Evolutionary conservation across 1,140 invertebrate genomes (phyloP).

Genomic region (Caerostris darwini): DNA sequence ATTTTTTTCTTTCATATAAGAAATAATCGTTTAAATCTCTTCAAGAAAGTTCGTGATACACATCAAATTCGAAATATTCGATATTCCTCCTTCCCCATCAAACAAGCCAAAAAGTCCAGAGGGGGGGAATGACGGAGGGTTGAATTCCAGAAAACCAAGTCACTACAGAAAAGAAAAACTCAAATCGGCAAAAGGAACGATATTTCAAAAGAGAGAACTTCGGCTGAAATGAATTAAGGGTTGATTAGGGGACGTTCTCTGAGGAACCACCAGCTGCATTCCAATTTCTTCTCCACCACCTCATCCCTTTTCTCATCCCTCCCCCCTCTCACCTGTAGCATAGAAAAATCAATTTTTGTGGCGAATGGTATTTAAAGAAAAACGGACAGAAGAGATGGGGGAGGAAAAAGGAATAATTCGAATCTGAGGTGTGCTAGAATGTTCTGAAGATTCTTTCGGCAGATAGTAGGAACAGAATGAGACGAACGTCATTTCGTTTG

Average conservation of each 20-base stretch:
- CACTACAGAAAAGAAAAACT: neutral
- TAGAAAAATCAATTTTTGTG: neutral
- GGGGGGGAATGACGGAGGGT: neutral
- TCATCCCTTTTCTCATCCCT: neutral
- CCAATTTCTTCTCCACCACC: neutral
- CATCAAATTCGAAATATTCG: neutral
- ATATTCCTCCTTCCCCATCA: neutral
- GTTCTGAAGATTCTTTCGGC: neutral
- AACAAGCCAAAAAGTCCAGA: neutral
- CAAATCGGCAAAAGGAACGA: neutral
- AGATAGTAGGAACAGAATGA: neutral
- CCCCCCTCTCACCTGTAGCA: neutral
- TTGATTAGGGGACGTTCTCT: neutral
- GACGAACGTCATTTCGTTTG: neutral
- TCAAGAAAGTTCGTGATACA: neutral
- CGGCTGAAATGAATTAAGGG: neutral
- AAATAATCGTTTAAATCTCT: neutral
- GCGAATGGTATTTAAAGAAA: neutral
- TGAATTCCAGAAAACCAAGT: neutral
- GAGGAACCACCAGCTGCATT: neutral
- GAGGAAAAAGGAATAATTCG: neutral
- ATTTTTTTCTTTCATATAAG: neutral
- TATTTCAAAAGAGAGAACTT: neutral
- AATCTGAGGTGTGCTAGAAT: neutral
- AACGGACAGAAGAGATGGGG: neutral